Base-by-base conservation (phyloP, 2,797 vertebrate genomes). In the Falco biarmicus region DNA sequence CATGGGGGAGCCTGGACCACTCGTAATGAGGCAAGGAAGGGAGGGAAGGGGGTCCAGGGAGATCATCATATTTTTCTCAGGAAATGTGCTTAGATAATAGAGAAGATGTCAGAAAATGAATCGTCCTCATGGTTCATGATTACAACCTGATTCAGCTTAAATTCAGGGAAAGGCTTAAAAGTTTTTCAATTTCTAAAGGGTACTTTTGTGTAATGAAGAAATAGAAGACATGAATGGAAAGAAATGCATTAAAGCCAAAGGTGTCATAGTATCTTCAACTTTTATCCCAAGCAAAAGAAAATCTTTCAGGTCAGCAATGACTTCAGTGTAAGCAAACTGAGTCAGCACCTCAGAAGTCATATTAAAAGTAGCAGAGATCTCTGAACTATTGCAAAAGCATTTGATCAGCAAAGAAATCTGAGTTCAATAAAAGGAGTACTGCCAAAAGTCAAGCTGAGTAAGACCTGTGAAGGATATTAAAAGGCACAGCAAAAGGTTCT, bases 371-470 rank as follows among this genome's bases (percentile, higher is more conserved):
- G 53, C 89, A 96, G 79, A 85, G 48, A 81, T 37, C 41, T 93
- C 89, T 75, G 60, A 91, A 85, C 37, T 57, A 65, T 93, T 80
- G 61, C 81, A 84, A 80, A 96, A 92, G 19, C 16, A 71, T 92
- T 95, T 91, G 87, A 95, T 89, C 89, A 93, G 89, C 76, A 91
- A 87, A 89, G 61, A 89, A 96, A 91, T 91, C 87, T 91, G 48
- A 65, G 57, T 84, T 93, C 84, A 75, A 81, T 84, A 85, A 94
- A 75, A 93, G 11, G 22, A 95, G 9, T 20, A 74, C 74, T 85
- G 71, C 78, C 78, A 84, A 85, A 91, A 96, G 79, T 79, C 73
- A 76, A 87, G 78, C 95, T 92, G 81, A 95, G 89, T 95, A 89
- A 95, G 69, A 51, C 47, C 82, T 63, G 15, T 0, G 1, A 56